phyloP scores from a whole-genome alignment of 2,888 invertebrate genomes.

The Leptinotarsa rubiginosa region DNA sequence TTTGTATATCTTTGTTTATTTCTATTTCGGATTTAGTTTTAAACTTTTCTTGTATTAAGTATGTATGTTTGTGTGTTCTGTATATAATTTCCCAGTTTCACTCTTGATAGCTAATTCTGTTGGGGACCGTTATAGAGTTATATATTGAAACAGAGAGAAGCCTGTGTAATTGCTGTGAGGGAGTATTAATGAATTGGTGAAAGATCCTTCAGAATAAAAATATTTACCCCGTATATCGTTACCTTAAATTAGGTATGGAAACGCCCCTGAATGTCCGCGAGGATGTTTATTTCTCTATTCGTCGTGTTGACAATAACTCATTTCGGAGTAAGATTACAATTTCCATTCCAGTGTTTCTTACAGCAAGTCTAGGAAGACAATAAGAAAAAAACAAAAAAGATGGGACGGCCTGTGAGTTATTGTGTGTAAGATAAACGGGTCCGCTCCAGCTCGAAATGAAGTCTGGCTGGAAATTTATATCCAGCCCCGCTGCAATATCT shows the following conservation, averaged over 20 bases:
- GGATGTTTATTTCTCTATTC: constrained; percentile 61
- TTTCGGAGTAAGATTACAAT: constrained; percentile 66
- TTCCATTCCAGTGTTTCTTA: constrained; percentile 66
- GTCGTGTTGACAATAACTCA: constrained; percentile 65
- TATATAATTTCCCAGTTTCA: too few species aligned
- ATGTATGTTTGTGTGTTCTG: too few species aligned
- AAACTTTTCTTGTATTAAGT: too few species aligned
- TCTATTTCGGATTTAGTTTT: too few species aligned
- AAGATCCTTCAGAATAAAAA: too few species aligned
- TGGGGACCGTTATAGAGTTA: too few species aligned
- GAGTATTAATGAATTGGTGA: too few species aligned
- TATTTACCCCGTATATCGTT: too few species aligned
- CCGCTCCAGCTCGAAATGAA: constrained; percentile 79
- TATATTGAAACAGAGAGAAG: too few species aligned
- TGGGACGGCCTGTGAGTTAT: constrained; percentile 71
- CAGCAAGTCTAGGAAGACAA: constrained; percentile 66
- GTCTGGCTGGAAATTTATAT: constrained; percentile 71
- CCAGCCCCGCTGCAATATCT: constrained; percentile 66
- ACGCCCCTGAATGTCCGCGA: constrained; percentile 40
- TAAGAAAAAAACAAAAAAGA: constrained; percentile 65
- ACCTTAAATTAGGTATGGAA: background rate
- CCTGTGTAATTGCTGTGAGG: too few species aligned
- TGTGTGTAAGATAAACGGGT: constrained; percentile 79
- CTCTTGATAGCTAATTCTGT: too few species aligned
- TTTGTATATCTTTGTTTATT: too few species aligned